Percentiles rank a stretch among this genome's conserved stretches.
Conservation (phyloP, 2,888 invertebrate genomes). For the Polydrusus cervinus region DNA sequence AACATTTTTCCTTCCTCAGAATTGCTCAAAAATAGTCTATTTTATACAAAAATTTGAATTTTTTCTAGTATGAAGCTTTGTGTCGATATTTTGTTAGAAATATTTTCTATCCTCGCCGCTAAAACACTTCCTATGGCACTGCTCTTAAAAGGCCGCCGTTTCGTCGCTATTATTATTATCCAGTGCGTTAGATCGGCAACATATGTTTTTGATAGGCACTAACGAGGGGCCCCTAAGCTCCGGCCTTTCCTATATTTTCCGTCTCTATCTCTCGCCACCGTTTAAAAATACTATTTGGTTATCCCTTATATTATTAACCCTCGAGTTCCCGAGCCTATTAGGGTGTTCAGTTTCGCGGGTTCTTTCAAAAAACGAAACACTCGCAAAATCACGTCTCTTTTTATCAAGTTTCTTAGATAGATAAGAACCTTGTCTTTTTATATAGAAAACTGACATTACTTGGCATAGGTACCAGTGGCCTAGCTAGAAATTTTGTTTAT, state of each 20-base stretch:
- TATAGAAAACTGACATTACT: too few species aligned
- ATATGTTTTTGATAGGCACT: constrained; percentile 71
- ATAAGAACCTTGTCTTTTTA: too few species aligned
- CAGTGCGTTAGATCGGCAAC: constrained; percentile 70
- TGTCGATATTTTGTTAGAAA: neutral
- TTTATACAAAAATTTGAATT: too few species aligned
- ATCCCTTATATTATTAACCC: constrained; percentile 50
- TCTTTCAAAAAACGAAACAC: too few species aligned
- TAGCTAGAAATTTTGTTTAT: too few species aligned
- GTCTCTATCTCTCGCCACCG: constrained; percentile 42
- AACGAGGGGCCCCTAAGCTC: constrained; percentile 67
- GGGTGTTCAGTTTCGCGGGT: neutral
- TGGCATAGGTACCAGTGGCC: too few species aligned
- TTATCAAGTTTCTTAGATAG: too few species aligned
- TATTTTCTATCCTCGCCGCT: neutral
- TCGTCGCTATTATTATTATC: constrained; percentile 63
- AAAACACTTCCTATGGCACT: constrained; percentile 32
- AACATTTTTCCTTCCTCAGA: too few species aligned
- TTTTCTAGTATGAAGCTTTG: too few species aligned
- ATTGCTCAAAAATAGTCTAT: too few species aligned
- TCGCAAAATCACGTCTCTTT: too few species aligned
- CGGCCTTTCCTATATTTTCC: constrained; percentile 56
- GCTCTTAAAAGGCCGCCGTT: constrained; percentile 57
- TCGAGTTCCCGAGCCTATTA: constrained; percentile 33
- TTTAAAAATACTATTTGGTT: constrained; percentile 48